Evolutionary conservation across 2,888 invertebrate species (phyloP).

Genomic region (Drosophila pseudotakahashii): DNA sequence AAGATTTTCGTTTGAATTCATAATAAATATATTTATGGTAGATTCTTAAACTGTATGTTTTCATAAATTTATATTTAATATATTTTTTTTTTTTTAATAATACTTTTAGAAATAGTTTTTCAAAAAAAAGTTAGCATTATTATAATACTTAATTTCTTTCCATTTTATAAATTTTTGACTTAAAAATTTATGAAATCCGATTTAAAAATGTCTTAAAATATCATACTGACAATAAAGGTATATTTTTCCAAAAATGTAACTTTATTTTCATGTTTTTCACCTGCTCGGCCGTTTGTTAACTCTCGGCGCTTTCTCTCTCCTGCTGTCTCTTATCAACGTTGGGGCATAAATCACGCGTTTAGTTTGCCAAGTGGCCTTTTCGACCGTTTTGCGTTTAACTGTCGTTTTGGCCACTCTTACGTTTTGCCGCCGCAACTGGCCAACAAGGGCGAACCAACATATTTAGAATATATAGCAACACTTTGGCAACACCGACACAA

Average conservation of each 20-base stretch:
- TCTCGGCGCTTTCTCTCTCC: conserved; percentile 1
- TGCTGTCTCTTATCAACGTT: conserved; percentile 66
- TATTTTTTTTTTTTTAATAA: too few species aligned
- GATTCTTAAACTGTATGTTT: too few species aligned
- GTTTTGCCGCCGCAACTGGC: conserved; percentile 39
- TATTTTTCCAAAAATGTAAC: neutral
- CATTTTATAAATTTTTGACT: too few species aligned
- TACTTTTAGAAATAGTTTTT: too few species aligned
- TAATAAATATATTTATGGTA: too few species aligned
- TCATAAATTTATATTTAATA: too few species aligned
- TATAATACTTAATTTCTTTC: too few species aligned
- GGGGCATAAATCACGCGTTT: conserved; percentile 77
- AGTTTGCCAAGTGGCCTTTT: conserved; percentile 77
- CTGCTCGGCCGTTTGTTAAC: conserved; percentile 5
- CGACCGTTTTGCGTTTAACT: conserved; percentile 71
- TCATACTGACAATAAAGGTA: neutral
- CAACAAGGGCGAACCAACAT: conserved; percentile 67
- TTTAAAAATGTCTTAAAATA: too few species aligned
- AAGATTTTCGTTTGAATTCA: too few species aligned
- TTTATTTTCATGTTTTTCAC: conserved; percentile 20
- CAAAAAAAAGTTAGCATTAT: too few species aligned
- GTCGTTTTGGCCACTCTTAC: conserved; percentile 64
- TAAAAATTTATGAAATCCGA: too few species aligned
- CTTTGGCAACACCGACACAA: conserved; percentile 77
- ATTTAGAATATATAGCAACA: conserved; percentile 81